Base-by-base conservation (phyloP, 2,113 vertebrate species). In the Laterallus jamaicensis region DNA sequence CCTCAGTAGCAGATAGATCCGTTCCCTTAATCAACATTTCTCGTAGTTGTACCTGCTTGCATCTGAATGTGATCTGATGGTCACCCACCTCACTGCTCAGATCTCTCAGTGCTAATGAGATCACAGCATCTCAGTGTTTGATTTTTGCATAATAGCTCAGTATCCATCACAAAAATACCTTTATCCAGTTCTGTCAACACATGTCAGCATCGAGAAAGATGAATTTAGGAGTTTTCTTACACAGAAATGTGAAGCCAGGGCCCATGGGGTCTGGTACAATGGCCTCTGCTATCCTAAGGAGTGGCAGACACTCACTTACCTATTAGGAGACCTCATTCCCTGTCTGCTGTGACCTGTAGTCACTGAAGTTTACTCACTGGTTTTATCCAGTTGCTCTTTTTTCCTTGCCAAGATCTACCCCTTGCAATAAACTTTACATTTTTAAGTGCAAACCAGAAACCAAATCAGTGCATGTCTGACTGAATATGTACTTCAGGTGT, bases 201-300 rank as follows among this genome's bases (percentile, higher is more conserved):
- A 22, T 40, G 32, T 32, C 70, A 73, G 67, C 44, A 9, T 6
- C 24, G 37, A 49, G 80, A n/a, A 28, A 80, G 14, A 3, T 37
- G 55, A 28, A 2, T 15, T 83, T 25, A 1, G n/a, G 28, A 70
- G 28, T 9, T 60, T 63, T 47, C 42, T 59, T 5, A 12, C 1
- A 1, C 25, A 58, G 44, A 15, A 55, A 11, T 52, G 21, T 11
- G 59, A n/a, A 52, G 58, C n/a, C 15, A 28, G 42, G 29, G 32
- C 12, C 54, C 3, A 1, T 6, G 75, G 47, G 19, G 39, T 55
- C 9, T 39, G 42, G 9, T 28, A 5, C 0, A 2, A 8, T 7
- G 44, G 66, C 50, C 47, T 82, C 12, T 49, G 58, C 40, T 67
- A 12, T 56, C 42, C 64, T 39, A 20, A 44, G 76, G 8, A 40